phyloP scores from a whole-genome alignment of 2,797 vertebrate species.

The Fistularia tabacaria region DNA sequence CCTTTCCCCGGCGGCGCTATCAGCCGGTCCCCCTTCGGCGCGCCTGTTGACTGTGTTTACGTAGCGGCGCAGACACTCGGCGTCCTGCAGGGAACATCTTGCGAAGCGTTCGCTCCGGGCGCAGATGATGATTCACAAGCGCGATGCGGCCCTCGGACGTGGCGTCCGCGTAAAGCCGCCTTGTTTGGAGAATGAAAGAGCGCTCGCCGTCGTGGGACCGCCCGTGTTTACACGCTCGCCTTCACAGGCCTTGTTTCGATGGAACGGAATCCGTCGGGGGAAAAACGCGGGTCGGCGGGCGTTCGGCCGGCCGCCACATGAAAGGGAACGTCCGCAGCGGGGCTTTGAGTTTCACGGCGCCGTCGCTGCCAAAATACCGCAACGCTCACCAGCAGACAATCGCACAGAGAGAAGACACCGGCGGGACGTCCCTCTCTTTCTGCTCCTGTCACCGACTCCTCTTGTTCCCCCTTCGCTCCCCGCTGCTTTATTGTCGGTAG shows the following conservation, averaged over 20 bases:
- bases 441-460: slow-evolving; percentile 12
- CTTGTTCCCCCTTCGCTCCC: slow-evolving; percentile 14
- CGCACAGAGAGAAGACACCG: slow-evolving; percentile 45
- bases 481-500: slow-evolving; percentile 42
- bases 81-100: slow-evolving; percentile 34
- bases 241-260: slow-evolving; percentile 54
- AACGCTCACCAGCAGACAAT: slow-evolving; percentile 64
- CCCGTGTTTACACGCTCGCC: slow-evolving; percentile 48
- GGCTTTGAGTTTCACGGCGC: slow-evolving; percentile 55
- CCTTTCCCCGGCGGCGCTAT: slow-evolving; percentile 35
- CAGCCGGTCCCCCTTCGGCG: slow-evolving; percentile 8
- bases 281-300: slow-evolving; percentile 45
- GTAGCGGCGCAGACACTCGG: slow-evolving; percentile 43
- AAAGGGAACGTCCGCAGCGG: slow-evolving; percentile 54
- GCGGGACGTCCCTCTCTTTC: slow-evolving; percentile 34
- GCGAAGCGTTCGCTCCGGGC: slow-evolving; percentile 4
- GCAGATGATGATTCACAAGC: background rate
- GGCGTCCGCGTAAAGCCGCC: slow-evolving; percentile 23
- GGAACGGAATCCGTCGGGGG: slow-evolving; percentile 46
- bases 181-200: slow-evolving; percentile 16
- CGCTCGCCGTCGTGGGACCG: slow-evolving; percentile 46
- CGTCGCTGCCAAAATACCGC: slow-evolving; percentile 57
- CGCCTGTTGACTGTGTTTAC: slow-evolving; percentile 35
- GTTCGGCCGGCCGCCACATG: slow-evolving; percentile 60
- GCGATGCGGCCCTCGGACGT: slow-evolving; percentile 3